These are phyloP conservation scores for Spondyliosoma cantharus DNA, from an alignment of 2,797 vertebrate genomes.

Conservation along the genomic window DNA sequence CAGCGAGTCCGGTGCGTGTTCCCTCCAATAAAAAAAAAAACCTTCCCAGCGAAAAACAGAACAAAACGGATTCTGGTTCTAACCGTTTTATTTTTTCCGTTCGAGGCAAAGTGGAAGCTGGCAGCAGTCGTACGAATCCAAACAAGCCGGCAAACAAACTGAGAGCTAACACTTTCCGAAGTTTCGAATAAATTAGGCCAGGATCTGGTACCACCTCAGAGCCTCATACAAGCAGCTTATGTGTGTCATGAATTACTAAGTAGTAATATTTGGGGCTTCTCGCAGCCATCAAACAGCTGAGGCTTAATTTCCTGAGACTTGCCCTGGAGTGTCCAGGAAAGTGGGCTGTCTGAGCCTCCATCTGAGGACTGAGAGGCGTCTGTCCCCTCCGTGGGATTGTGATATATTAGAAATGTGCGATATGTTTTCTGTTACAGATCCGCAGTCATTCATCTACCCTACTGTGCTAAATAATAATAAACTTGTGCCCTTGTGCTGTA, in stretches of 20 bases:
- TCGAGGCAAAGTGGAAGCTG: slow-evolving; percentile 38
- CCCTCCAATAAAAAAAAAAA: slow-evolving; percentile 27
- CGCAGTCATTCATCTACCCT: neutral
- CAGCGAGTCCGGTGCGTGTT: slow-evolving; percentile 27
- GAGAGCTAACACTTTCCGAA: slow-evolving; percentile 56
- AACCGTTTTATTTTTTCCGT: slow-evolving; percentile 29
- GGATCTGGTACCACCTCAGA: slow-evolving; percentile 68
- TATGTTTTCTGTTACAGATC: slow-evolving; percentile 17
- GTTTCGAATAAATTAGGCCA: slow-evolving; percentile 74
- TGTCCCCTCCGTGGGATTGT: slow-evolving; percentile 1
- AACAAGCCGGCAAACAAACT: slow-evolving; percentile 66
- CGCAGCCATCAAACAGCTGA: slow-evolving; percentile 77
- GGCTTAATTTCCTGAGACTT: slow-evolving; percentile 77
- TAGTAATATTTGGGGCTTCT: slow-evolving; percentile 77
- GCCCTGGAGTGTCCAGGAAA: slow-evolving; percentile 75
- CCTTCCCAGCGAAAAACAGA: slow-evolving; percentile 30
- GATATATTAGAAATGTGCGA: slow-evolving; percentile 21
- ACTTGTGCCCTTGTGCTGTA: no score
- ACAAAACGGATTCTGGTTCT: slow-evolving; percentile 35
- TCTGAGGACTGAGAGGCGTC: slow-evolving; percentile 59
- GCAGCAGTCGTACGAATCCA: slow-evolving; percentile 41
- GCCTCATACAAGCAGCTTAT: slow-evolving; percentile 71
- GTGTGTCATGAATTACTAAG: slow-evolving; percentile 82
- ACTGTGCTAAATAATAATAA: slow-evolving; percentile 1
- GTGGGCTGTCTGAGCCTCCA: slow-evolving; percentile 67